Percentiles rank a stretch among this genome's conserved stretches.
Evolutionary conservation across 2,113 vertebrate genomes (phyloP).

Genomic region (Hemiprocne comata): DNA sequence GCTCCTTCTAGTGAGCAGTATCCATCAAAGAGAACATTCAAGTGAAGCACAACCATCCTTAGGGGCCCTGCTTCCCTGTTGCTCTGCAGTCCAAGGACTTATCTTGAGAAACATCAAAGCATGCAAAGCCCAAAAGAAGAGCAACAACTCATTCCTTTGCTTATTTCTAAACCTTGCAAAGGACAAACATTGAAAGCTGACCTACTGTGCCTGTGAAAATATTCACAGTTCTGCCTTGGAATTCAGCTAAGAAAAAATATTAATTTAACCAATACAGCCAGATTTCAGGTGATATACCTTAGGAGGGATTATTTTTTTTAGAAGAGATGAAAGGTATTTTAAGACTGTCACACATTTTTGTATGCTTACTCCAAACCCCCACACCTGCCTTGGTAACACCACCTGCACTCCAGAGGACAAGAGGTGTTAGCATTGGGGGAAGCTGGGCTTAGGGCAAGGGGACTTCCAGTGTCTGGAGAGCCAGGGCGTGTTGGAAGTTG

Average conservation of each 20-base stretch:
- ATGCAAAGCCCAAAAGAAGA: background rate
- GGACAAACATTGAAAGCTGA: background rate
- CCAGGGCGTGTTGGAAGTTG: background rate
- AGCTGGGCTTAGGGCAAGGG: background rate
- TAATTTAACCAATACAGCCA: background rate
- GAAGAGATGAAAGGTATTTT: background rate
- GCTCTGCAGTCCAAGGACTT: background rate
- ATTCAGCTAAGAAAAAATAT: background rate
- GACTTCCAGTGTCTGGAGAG: background rate
- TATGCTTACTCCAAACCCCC: background rate
- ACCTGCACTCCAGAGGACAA: background rate
- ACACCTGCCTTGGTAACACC: background rate
- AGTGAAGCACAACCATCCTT: background rate
- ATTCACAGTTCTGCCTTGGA: background rate
- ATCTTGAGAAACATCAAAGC: background rate
- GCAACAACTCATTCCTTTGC: background rate
- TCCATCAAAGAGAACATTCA: background rate
- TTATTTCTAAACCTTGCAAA: background rate
- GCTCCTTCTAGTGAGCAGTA: background rate
- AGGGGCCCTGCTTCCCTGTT: background rate
- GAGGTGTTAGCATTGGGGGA: rapidly evolving
- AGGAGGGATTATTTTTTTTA: background rate
- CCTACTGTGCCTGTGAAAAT: background rate
- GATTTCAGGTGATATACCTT: background rate
- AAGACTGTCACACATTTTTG: background rate